Percentiles rank a stretch among this genome's conserved stretches.
phyloP scores from a whole-genome alignment of 2,797 vertebrate genomes.

The Potorous gilbertii region DNA sequence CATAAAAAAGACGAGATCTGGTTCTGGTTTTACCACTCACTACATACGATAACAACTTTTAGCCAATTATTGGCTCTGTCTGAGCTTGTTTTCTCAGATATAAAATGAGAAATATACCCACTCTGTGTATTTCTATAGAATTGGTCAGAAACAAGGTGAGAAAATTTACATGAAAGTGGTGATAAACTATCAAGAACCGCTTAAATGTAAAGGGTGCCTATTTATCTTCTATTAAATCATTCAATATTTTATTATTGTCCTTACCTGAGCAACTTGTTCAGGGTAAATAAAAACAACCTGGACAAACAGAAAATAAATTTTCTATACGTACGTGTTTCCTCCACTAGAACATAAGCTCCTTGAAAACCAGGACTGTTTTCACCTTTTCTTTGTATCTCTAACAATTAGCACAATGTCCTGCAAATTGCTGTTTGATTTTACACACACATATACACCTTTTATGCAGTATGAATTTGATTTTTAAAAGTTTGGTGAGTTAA shows the following conservation, averaged over 20 bases:
- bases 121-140: not conserved
- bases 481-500: not conserved
- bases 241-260: not conserved
- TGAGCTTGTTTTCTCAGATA: not conserved
- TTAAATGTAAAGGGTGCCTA: not conserved
- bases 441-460: not conserved
- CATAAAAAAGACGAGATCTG: not conserved
- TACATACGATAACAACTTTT: not conserved
- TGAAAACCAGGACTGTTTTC: not conserved
- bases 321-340: not conserved
- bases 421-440: not conserved
- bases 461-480: not conserved
- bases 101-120: not conserved
- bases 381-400: not conserved
- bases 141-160: not conserved
- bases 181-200: not conserved
- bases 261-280: not conserved
- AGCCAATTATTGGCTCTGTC: not conserved
- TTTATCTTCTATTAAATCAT: not conserved
- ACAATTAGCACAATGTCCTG: not conserved
- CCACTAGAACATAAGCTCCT: not conserved
- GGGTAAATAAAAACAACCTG: not conserved
- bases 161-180: not conserved
- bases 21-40: not conserved
- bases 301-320: not conserved